Evolutionary conservation across 2,888 invertebrate genomes (phyloP).

Genomic region (Mamestra brassicae): DNA sequence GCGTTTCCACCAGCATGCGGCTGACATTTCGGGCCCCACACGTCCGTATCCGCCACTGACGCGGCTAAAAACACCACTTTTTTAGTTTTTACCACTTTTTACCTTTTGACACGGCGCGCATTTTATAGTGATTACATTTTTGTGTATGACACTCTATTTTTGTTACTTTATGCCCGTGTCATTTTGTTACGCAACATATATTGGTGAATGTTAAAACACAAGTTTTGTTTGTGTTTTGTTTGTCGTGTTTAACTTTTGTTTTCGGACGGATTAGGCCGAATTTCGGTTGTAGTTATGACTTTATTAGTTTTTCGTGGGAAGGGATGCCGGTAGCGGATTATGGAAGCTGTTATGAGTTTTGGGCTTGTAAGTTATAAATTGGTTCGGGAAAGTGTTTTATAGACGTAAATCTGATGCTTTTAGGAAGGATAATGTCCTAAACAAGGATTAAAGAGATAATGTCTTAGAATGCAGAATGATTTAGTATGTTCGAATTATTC

Average conservation of each 20-base stretch:
- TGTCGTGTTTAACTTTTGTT: constrained; percentile 45
- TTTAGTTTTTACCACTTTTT: constrained; percentile 69
- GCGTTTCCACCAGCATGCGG: constrained; percentile 79
- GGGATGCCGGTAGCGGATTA: constrained; percentile 44
- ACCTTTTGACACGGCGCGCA: constrained; percentile 63
- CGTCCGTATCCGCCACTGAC: constrained; percentile 79
- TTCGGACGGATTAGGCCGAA: constrained; percentile 50
- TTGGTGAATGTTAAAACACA: constrained; percentile 42
- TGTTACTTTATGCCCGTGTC: constrained; percentile 11
- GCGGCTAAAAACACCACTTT: constrained; percentile 76
- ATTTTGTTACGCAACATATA: constrained; percentile 13
- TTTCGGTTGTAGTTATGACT: constrained; percentile 53
- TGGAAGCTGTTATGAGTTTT: constrained; percentile 52
- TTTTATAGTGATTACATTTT: constrained; percentile 68
- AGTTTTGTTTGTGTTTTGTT: constrained; percentile 50
- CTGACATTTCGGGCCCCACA: constrained; percentile 83
- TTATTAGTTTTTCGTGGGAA: constrained; percentile 55
- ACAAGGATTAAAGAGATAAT: neutral
- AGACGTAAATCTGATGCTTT: constrained; percentile 24
- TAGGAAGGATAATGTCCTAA: neutral
- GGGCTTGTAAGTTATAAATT: constrained; percentile 40
- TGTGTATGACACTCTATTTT: constrained; percentile 47
- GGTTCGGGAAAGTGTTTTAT: constrained; percentile 27
- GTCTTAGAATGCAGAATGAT: neutral
- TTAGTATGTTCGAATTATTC: neutral